Base-by-base conservation (phyloP, 2,797 vertebrate species). In the Lithobates sylvaticus region DNA sequence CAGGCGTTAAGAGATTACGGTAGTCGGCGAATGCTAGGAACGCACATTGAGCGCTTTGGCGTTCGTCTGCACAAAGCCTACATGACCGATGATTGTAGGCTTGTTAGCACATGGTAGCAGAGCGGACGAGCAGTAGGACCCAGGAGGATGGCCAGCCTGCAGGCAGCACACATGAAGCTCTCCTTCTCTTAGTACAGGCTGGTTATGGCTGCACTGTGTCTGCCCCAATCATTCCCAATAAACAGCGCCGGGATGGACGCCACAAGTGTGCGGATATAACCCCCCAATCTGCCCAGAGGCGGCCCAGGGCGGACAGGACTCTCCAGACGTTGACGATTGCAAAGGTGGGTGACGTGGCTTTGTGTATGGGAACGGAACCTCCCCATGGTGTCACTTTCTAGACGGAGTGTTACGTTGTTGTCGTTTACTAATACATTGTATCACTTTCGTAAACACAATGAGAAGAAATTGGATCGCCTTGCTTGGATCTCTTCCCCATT, bases 41-140 rank as follows among this genome's bases (percentile, higher is more conserved):
- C 15, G 50, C 47, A 15, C 12, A 50, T 2, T 13, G 1, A 50
- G 13, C 13, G 47, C 13, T 16, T 50, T 4, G 13, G 12, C 47
- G 47, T 50, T 5, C 15, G 15, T 54, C 4, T 18, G 50, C 16
- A 47, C 44, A 47, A 47, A 47, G 44, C 44, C 3, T 47, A 47
- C 44, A 54, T 54, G 13, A 18, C 16, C 3, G 15, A 18, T 54
- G 50, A 18, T 16, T 54, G 13, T 16, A 54, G 50, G 50, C 50
- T 54, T 54, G 50, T 18, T 54, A 54, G 50, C 50, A 65, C 61
- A 65, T 65, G 61, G 21, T 10, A 9, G 27, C 42, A 70, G 67
- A n/a, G 47, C 21, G 75, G 88, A 81, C 85, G 91, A 88, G 93
- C 91, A 89, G 90, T 96, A 95, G 96, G 96, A 97, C 96, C 96